Conservation (phyloP, 2,113 vertebrate species). For the Glareola pratincola region DNA sequence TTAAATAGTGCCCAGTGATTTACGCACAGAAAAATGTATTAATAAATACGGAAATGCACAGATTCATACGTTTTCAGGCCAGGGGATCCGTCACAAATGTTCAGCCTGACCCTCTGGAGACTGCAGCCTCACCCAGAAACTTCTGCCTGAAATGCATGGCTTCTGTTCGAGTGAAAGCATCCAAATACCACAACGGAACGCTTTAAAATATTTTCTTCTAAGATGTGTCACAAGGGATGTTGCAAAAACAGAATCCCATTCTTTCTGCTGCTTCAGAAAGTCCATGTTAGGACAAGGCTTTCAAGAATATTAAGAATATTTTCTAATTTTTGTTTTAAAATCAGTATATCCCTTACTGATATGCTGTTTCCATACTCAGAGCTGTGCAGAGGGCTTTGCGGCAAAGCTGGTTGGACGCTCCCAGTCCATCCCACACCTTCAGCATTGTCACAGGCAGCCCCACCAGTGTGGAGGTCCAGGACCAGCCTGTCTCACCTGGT, state of each 20-base stretch:
- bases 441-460: background rate
- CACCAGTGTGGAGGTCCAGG: background rate
- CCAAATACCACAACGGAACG: background rate
- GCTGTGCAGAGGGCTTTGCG: background rate
- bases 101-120: background rate
- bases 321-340: no score
- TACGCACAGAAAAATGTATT: background rate
- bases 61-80: fast-evolving
- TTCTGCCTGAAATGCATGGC: background rate
- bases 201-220: background rate
- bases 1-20: background rate
- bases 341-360: background rate
- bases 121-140: slow-evolving; percentile 16
- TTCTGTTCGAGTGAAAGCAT: background rate
- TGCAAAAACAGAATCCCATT: background rate
- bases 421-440: background rate
- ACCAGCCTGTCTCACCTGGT: background rate
- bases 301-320: background rate
- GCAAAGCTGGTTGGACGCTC: background rate
- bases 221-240: background rate
- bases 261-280: background rate
- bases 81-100: background rate
- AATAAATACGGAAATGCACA: background rate
- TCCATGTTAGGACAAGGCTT: background rate
- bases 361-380: background rate